phyloP scores from a whole-genome alignment of 1,140 invertebrate genomes.

The Musca vetustissima region DNA sequence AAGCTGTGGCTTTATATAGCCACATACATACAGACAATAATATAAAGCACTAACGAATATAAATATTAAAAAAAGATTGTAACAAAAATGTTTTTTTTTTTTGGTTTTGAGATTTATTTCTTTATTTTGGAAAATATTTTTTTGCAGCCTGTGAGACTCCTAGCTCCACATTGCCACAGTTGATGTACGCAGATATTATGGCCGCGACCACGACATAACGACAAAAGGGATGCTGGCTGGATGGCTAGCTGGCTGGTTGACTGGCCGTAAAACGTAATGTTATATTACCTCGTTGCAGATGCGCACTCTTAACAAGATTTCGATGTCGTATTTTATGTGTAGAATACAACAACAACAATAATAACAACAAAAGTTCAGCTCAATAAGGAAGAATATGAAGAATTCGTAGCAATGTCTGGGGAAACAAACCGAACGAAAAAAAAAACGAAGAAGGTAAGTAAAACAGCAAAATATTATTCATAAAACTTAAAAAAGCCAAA shows the following conservation, averaged over 20 bases:
- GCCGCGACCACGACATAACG: not conserved
- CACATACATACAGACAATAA: no score
- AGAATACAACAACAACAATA: not conserved
- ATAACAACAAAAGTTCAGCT: not conserved
- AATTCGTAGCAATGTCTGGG: no score
- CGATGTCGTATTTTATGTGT: slow-evolving; percentile 18
- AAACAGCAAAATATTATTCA: slow-evolving; percentile 18
- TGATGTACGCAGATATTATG: slow-evolving; percentile 3
- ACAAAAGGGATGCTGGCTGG: no score
- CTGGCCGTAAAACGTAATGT: not conserved
- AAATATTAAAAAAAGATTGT: slow-evolving; percentile 9
- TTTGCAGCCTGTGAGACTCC: no score
- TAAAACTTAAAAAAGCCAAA: slow-evolving; percentile 1
- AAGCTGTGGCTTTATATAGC: no score
- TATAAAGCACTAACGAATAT: slow-evolving; percentile 21
- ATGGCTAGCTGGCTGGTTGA: no score
- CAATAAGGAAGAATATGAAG: no score
- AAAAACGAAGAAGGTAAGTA: not conserved
- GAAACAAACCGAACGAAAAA: not conserved
- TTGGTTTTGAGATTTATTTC: not conserved
- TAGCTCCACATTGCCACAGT: no score
- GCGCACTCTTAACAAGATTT: slow-evolving; percentile 19
- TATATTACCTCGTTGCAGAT: slow-evolving; percentile 22
- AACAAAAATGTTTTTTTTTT: slow-evolving; percentile 18
- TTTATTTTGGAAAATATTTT: no score